These are phyloP conservation scores for Fregata magnificens DNA, from an alignment of 2,113 vertebrate genomes.

Conservation along the genomic window DNA sequence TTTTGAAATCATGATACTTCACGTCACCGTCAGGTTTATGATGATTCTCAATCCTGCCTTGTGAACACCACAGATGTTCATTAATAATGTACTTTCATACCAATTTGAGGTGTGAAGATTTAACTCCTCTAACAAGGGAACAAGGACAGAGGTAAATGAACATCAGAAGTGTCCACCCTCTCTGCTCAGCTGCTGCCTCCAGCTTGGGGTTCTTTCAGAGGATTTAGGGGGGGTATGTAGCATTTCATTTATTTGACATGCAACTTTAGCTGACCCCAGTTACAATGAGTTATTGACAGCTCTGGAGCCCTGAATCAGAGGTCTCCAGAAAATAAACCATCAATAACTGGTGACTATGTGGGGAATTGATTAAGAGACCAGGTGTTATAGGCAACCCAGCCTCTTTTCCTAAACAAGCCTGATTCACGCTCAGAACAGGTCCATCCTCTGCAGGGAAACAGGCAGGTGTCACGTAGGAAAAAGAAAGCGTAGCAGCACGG, in stretches of 20 bases:
- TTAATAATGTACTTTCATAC: not conserved
- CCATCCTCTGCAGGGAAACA: not conserved
- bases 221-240: not conserved
- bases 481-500: not conserved
- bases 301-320: not conserved
- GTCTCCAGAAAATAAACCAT: not conserved
- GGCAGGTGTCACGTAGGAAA: rapidly evolving
- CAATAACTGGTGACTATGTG: not conserved
- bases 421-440: not conserved
- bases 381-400: not conserved
- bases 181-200: not conserved
- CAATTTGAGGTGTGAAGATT: not conserved
- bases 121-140: not conserved
- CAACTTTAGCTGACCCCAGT: not conserved
- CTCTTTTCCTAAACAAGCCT: not conserved
- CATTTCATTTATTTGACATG: not conserved
- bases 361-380: not conserved
- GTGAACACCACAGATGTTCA: not conserved
- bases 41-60: not conserved
- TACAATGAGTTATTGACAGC: not conserved
- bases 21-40: not conserved
- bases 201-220: not conserved
- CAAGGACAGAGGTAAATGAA: not conserved
- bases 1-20: not conserved
- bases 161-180: not conserved